Base-by-base conservation (phyloP, 2,113 vertebrate species). In the Sorex araneus region DNA sequence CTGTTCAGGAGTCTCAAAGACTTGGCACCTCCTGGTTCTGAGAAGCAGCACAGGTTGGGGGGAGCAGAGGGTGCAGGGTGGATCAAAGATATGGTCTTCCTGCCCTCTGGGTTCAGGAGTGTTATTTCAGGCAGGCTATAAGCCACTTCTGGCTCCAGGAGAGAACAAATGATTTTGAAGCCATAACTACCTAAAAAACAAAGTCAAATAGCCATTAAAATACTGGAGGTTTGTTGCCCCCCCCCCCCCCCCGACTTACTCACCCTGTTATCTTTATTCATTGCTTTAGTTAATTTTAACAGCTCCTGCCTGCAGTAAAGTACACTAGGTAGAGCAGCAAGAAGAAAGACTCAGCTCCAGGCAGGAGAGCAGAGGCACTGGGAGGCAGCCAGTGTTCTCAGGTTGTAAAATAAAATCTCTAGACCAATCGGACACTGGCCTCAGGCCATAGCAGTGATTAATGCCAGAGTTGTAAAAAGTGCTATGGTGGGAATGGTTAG, bases 321-420 rank as follows among this genome's bases (percentile, higher is more conserved):
- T 34, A 74, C 47, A 28, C 86, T 82, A 90, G 80, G 74, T 92
- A 84, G 1, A 81, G 76, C 47, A 80, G 80, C 57, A 54, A 93
- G 87, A 95, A 95, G 89, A 94, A 95, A 96, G 94, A n/a, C 84
- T 94, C 90, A 40, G 80, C 92, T 91, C n/a, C 0, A 80, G 80
- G 75, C 87, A 91, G 69, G 86, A 64, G 21, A 94, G 91, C 80
- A 91, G 83, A 94, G 89, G 73, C 82, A 11, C 92, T 95, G 96
- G 94, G 95, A 96, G 89, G 88, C 74, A 81, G 96, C 96, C 96
- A 96, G 87, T 43, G 84, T 95, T 96, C 94, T 97, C 96, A 95
- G 96, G 94, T 95, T 96, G 96, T 96, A 96, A 97, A 97, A 95
- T 96, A 94, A 97, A 96, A 96, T 95, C 92, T 95, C 94, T 73